These are phyloP conservation scores for Pteruthius melanotis DNA, from an alignment of 2,113 vertebrate species.

Conservation along the genomic window DNA sequence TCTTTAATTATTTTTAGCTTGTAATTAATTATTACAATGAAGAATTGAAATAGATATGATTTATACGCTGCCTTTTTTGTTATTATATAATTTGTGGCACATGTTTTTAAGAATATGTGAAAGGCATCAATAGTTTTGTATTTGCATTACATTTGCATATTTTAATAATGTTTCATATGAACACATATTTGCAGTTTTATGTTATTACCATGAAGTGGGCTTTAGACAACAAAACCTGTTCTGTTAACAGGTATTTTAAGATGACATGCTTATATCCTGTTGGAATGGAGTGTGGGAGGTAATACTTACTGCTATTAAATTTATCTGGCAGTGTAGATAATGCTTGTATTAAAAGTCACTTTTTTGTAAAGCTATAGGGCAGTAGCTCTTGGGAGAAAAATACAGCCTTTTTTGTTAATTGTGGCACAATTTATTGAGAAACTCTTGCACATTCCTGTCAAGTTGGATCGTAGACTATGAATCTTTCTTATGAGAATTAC, in stretches of 20 bases:
- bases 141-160: background rate
- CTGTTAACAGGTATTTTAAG: background rate
- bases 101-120: background rate
- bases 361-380: background rate
- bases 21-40: background rate
- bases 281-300: background rate
- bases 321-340: background rate
- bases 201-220: background rate
- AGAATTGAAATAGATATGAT: background rate
- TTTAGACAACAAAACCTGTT: background rate
- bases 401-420: background rate
- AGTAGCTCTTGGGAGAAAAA: background rate
- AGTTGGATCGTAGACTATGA: background rate
- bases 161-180: background rate
- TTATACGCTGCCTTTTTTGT: background rate
- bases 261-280: background rate
- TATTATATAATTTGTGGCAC: background rate
- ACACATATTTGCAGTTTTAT: background rate
- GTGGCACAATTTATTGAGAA: background rate
- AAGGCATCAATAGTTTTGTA: background rate
- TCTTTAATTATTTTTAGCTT: background rate
- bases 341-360: background rate
- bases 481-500: background rate
- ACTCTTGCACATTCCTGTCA: background rate
- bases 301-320: background rate